Base-by-base conservation (phyloP, 2,113 vertebrate species). In the Psilopsiagon aurifrons region DNA sequence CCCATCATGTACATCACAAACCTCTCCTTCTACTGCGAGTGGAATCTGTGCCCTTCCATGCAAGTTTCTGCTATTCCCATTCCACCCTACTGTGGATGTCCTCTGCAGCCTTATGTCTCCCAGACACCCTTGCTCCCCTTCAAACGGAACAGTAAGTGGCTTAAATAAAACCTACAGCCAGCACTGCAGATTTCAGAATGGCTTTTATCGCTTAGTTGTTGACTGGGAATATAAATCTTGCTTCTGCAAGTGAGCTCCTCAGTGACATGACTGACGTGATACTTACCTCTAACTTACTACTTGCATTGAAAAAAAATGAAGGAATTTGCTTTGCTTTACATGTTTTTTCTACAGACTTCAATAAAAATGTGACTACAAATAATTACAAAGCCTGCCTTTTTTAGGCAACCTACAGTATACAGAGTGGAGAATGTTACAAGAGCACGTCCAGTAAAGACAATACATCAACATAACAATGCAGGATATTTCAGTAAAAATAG, bases 401-500 rank as follows among this genome's bases (percentile, higher is more conserved):
- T 84, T 62, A 96, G 97, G 96, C 91, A 96, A 96, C 66, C 83
- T 88, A 81, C 85, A 96, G 97, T 97, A 96, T 95, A 98, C 96
- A 94, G 97, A 98, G 97, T 94, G 94, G 95, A 97, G 97, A 95
- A 97, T 94, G 93, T 41, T 97, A 97, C 95, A 96, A 97, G 96
- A 95, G 89, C 81, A 96, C 91, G 71, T 94, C 97, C 94, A 96
- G 95, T 83, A 97, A 95, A 97, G 97, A 97, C 94, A 97, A 95
- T 92, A 98, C 97, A 96, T 93, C 91, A 97, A 98, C 97, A 95
- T 96, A 97, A 98, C 88, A 98, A 98, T 90, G 98, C 97, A 96
- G 97, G 98, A 98, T 98, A 98, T 98, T 98, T 98, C 98, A 97
- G 99, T 99, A 99, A 99, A 99, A 99, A 99, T 98, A 99, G 98